Evolutionary conservation across 2,797 vertebrate species (phyloP).

Genomic region (Streptopelia turtur): DNA sequence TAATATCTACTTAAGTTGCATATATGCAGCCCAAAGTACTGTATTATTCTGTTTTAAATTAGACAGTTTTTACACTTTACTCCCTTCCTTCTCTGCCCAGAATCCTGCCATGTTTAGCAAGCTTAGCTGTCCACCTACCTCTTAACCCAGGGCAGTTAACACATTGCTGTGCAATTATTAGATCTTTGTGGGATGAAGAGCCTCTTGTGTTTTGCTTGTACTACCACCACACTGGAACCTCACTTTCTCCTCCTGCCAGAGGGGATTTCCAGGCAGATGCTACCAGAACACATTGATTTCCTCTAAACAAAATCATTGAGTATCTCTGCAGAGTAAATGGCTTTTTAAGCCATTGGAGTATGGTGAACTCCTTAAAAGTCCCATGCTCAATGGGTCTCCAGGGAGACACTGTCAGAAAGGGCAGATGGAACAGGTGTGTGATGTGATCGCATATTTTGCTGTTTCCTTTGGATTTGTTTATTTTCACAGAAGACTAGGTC

Average conservation of each 20-base stretch:
- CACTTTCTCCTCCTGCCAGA: background rate
- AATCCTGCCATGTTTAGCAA: background rate
- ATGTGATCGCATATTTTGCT: background rate
- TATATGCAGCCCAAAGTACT: background rate
- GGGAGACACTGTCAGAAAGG: background rate
- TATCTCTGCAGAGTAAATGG: background rate
- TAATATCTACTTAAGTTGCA: background rate
- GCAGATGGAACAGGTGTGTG: constrained; percentile 36
- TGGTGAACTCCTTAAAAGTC: background rate
- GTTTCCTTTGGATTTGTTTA: background rate
- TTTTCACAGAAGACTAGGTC: constrained; percentile 16
- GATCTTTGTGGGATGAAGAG: background rate
- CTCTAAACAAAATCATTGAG: constrained; percentile 13
- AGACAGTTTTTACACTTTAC: background rate
- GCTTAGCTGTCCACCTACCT: background rate
- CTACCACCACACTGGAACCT: background rate
- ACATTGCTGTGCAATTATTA: background rate
- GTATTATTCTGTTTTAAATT: background rate
- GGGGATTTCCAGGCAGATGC: constrained; percentile 6
- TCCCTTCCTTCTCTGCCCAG: background rate
- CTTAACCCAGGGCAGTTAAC: background rate
- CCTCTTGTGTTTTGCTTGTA: background rate
- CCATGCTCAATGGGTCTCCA: background rate
- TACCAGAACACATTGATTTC: background rate
- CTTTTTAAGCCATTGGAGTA: background rate